phyloP scores from a whole-genome alignment of 2,888 invertebrate species.

The Cylindroiulus punctatus region DNA sequence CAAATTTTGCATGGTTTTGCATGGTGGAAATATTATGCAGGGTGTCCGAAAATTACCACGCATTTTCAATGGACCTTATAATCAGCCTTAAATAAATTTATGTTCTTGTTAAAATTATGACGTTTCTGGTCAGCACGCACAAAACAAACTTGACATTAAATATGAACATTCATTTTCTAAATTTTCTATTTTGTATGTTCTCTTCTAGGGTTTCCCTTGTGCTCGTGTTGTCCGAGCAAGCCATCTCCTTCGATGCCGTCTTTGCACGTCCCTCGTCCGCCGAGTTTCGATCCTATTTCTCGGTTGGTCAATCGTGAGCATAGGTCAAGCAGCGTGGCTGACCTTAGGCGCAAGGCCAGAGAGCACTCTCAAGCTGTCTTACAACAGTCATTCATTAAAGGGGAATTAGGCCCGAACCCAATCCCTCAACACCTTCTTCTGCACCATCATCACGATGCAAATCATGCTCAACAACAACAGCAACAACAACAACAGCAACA shows the following conservation, averaged over 20 bases:
- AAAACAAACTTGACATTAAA: too few species aligned
- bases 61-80: too few species aligned
- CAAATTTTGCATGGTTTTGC: too few species aligned
- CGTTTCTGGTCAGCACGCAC: too few species aligned
- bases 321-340: constrained; percentile 87
- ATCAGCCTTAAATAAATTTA: too few species aligned
- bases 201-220: constrained; percentile 77
- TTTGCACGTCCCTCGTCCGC: constrained; percentile 55
- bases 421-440: constrained; percentile 49
- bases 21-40: too few species aligned
- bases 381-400: constrained; percentile 48
- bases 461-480: constrained; percentile 27
- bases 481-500: neutral
- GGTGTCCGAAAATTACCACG: too few species aligned
- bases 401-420: constrained; percentile 17
- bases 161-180: neutral
- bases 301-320: constrained; percentile 70
- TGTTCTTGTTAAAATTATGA: too few species aligned
- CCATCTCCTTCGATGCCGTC: constrained; percentile 60
- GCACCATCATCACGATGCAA: constrained; percentile 41
- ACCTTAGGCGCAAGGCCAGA: constrained; percentile 89
- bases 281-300: constrained; percentile 52
- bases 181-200: constrained; percentile 57
- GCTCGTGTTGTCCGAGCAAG: constrained; percentile 78
- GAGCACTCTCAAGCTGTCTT: constrained; percentile 76